Evolutionary conservation across 2,888 invertebrate genomes (phyloP).

Genomic region (Andrena hattorfiana): DNA sequence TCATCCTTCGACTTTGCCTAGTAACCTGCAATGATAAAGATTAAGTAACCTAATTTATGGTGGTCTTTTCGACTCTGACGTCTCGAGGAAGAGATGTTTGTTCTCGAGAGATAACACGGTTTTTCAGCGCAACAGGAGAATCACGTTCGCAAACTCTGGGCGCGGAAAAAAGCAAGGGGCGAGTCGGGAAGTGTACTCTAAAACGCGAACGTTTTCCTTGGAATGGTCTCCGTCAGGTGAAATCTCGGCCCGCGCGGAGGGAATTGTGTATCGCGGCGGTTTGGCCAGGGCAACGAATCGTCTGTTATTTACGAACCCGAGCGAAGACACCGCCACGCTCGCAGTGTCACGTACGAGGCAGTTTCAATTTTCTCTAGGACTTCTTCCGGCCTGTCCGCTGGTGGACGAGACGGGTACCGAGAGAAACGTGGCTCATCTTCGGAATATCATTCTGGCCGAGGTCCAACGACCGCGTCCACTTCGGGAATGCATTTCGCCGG

Average conservation of each 20-base stretch:
- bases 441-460: slow-evolving; percentile 67
- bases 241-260: slow-evolving; percentile 3
- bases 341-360: slow-evolving; percentile 52
- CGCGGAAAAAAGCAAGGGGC: too few relatives aligned
- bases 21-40: too few relatives aligned
- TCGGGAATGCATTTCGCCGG: slow-evolving; percentile 40
- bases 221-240: not conserved
- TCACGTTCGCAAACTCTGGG: too few relatives aligned
- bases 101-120: too few relatives aligned
- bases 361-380: slow-evolving; percentile 52
- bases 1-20: too few relatives aligned
- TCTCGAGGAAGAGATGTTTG: too few relatives aligned
- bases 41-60: too few relatives aligned
- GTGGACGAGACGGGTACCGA: not conserved
- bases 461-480: slow-evolving; percentile 54
- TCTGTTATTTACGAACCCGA: slow-evolving; percentile 57
- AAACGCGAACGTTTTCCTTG: not conserved
- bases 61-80: too few relatives aligned
- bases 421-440: slow-evolving; percentile 50
- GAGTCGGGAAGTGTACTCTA: too few relatives aligned
- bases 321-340: slow-evolving; percentile 12
- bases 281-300: slow-evolving; percentile 43
- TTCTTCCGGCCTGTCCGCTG: slow-evolving; percentile 13
- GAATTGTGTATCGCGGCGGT: slow-evolving; percentile 30
- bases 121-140: too few relatives aligned